Conservation (phyloP, 2,113 vertebrate species). For the Strix uralensis region DNA sequence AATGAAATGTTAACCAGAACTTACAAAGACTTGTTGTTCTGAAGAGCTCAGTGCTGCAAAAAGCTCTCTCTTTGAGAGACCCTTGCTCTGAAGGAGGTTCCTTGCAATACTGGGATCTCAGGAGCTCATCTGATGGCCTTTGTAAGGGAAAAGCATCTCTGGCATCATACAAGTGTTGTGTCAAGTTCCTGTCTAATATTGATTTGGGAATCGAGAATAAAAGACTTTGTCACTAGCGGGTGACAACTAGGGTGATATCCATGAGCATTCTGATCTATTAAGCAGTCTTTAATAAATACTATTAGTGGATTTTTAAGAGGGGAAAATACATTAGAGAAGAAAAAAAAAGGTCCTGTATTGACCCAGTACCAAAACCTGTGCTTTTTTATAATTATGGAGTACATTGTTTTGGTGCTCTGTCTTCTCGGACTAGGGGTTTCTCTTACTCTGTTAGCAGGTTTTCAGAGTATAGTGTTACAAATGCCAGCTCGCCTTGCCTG, state of each 20-base stretch:
- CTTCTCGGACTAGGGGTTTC: neutral
- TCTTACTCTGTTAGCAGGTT: neutral
- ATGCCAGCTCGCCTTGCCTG: neutral
- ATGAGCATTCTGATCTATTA: neutral
- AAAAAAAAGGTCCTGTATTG: neutral
- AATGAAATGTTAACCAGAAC: neutral
- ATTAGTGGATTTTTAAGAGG: neutral
- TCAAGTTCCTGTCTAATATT: neutral
- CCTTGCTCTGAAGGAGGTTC: neutral
- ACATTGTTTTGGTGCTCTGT: neutral
- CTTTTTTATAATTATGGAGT: neutral
- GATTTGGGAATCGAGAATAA: neutral
- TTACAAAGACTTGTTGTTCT: neutral
- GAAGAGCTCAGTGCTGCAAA: neutral
- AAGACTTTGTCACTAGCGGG: neutral
- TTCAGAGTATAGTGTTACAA: neutral
- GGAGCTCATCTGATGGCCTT: neutral
- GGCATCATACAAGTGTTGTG: neutral
- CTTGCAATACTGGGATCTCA: neutral
- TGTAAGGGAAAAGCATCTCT: neutral
- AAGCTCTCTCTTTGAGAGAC: neutral
- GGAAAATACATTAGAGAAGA: neutral
- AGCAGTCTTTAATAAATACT: neutral
- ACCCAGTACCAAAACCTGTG: neutral
- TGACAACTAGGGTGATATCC: neutral